Base-by-base conservation (phyloP, 2,888 invertebrate species). In the Fragum fragum region DNA sequence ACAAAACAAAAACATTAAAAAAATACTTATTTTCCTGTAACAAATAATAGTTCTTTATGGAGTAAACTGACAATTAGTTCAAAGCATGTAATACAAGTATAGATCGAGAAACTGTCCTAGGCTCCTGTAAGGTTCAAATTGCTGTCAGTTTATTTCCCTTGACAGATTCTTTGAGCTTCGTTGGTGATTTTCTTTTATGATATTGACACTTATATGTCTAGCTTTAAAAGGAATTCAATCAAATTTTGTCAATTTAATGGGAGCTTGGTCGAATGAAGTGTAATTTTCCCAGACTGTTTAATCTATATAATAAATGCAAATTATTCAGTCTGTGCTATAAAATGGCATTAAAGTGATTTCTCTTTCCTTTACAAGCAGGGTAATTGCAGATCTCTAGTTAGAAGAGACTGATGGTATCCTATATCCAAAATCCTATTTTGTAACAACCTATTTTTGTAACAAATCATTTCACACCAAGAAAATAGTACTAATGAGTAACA, bases 151-250 rank as follows among this genome's bases (percentile, higher is more conserved):
- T 26, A 61, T 61, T 61, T 61, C 61, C 61, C 61, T 14, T 23
- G 61, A 61, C 32, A 32, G 32, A 29, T n/a, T 23, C 61, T 26
- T 26, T 23, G 23, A 57, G 26, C 23, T 57, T 57, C 23, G 21
- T 57, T 18, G 61, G 61, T 32, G 61, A 61, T 61, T 32, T 32
- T 61, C 61, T 32, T 61, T 61, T 32, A 61, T n/a, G 26, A 32
- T 61, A 23, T 32, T 61, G 61, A 61, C 61, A 61, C 61, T 61
- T 61, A 61, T 61, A 61, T 61, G 61, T 61, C 61, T 61, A 61
- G 61, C n/a, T n/a, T 61, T 61, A 61, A 61, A 61, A 61, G 61
- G 61, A 61, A 32, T 32, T 61, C 26, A 26, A 61, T 61, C 32
- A 28, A 61, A 32, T 61, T 61, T 32, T 32, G 29, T 32, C 26